Evolutionary conservation across 2,113 vertebrate genomes (phyloP).

Genomic region (Sminthopsis crassicaudata): DNA sequence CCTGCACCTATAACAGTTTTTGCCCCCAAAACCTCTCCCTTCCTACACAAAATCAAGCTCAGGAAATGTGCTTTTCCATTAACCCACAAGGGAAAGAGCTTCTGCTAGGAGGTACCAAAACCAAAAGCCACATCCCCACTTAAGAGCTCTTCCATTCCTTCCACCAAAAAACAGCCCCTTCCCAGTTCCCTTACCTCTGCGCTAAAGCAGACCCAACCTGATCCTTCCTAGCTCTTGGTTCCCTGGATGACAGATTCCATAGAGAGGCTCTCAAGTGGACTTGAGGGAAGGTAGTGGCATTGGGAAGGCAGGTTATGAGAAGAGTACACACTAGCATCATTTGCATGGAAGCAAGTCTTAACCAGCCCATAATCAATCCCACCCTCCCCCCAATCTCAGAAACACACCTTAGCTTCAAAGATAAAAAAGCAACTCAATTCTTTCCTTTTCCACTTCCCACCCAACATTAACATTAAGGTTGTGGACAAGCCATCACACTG

Average conservation of each 20-base stretch:
- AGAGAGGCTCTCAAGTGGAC: not conserved
- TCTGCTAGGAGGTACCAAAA: not conserved
- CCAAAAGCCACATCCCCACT: not conserved
- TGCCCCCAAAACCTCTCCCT: constrained; percentile 78
- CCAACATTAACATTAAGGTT: not conserved
- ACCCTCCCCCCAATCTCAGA: not conserved
- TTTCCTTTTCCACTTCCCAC: not conserved
- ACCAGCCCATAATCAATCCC: not conserved
- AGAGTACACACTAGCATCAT: not conserved
- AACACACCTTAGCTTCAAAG: not conserved
- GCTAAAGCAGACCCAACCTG: not conserved
- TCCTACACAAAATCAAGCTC: constrained; percentile 80
- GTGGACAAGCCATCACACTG: not conserved
- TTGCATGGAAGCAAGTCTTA: not conserved
- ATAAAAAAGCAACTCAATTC: not conserved
- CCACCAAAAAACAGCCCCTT: not conserved
- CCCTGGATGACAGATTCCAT: not conserved
- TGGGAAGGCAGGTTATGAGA: constrained; percentile 1
- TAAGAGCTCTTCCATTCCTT: not conserved
- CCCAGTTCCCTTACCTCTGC: not conserved
- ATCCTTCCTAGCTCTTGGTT: not conserved
- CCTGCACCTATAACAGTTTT: not conserved
- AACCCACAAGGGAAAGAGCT: not conserved
- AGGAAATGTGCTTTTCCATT: constrained; percentile 52
- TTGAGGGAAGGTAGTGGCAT: not conserved